These are phyloP conservation scores for Sclerodermus sp. DNA, from an alignment of 2,888 invertebrate species.

Conservation along the genomic window DNA sequence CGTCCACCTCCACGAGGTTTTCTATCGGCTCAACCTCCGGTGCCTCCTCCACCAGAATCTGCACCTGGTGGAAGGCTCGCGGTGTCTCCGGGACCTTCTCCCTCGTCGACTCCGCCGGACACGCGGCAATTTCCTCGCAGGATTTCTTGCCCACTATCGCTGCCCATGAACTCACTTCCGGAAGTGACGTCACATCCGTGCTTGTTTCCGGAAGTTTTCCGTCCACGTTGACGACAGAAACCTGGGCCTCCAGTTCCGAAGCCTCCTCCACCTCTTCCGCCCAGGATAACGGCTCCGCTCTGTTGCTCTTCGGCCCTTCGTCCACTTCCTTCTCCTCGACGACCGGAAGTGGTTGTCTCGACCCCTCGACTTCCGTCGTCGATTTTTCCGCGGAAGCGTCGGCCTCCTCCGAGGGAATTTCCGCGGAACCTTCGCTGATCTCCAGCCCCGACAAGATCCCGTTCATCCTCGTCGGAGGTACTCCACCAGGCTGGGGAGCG, in stretches of 20 bases:
- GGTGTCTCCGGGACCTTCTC: constrained; percentile 8
- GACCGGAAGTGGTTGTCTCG: too few species aligned
- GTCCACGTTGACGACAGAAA: neutral
- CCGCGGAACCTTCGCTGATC: too few species aligned
- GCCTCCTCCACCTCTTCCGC: constrained; percentile 23
- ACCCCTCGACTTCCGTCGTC: too few species aligned
- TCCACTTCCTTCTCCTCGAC: too few species aligned
- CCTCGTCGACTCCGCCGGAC: neutral
- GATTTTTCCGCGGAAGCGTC: too few species aligned
- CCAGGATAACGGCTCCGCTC: constrained; percentile 26
- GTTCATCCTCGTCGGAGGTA: too few species aligned
- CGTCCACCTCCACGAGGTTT: constrained; percentile 46
- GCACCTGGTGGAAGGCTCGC: constrained; percentile 29
- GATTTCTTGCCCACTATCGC: constrained; percentile 38
- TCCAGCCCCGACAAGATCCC: too few species aligned
- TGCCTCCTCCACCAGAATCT: constrained; percentile 43
- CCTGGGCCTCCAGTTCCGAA: constrained; percentile 3
- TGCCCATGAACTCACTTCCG: constrained; percentile 37
- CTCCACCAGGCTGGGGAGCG: too few species aligned
- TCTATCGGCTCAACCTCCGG: constrained; percentile 43
- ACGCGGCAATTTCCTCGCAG: constrained; percentile 5
- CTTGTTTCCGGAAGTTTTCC: neutral
- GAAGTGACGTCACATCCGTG: neutral
- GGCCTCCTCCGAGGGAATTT: too few species aligned
- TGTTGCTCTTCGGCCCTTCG: too few species aligned